These are phyloP conservation scores for Astur gentilis DNA, from an alignment of 2,113 vertebrate genomes.

Conservation along the genomic window DNA sequence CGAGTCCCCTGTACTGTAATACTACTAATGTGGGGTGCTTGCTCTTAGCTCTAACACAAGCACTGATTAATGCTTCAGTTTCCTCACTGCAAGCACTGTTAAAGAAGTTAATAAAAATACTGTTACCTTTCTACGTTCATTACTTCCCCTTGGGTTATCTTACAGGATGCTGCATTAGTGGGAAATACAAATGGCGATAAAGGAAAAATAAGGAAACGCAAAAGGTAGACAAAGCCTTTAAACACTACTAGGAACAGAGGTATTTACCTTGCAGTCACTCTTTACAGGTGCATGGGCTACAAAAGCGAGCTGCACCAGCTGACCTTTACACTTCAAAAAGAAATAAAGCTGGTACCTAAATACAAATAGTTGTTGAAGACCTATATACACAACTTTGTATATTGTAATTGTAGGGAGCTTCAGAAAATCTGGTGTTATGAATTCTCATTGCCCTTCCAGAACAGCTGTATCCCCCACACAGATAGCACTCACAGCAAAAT, in stretches of 20 bases:
- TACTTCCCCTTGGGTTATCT: background rate
- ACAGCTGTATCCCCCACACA: background rate
- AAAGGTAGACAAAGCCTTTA: background rate
- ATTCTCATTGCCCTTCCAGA: background rate
- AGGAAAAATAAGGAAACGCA: background rate
- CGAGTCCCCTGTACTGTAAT: accelerated
- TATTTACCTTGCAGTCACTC: background rate
- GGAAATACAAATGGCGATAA: background rate
- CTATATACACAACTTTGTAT: background rate
- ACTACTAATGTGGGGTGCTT: background rate
- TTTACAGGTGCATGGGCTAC: background rate
- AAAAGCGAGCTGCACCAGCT: background rate
- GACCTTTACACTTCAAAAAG: background rate
- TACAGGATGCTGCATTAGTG: background rate
- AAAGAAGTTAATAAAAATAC: background rate
- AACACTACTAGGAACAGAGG: background rate
- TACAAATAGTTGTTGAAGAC: background rate
- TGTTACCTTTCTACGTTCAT: background rate
- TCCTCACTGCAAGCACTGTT: background rate
- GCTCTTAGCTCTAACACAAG: background rate
- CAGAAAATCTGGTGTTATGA: background rate
- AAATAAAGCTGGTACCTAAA: background rate
- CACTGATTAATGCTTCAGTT: background rate
- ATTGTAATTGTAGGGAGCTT: background rate
- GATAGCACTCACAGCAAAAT: background rate